Base-by-base conservation (phyloP, 2,888 invertebrate genomes). In the Dasypolia templi region DNA sequence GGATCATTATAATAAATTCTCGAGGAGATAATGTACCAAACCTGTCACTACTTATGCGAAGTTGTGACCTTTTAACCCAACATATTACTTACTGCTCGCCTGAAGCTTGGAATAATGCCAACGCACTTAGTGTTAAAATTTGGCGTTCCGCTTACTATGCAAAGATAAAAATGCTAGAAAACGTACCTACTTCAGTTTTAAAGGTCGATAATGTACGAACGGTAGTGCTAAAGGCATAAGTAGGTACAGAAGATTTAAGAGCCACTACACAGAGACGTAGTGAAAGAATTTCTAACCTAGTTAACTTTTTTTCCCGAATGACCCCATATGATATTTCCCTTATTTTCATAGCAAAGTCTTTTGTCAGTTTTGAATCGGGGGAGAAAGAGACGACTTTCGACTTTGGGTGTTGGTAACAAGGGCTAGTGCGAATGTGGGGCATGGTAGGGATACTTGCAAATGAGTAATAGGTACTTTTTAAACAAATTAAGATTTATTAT, bases 41-140 rank as follows among this genome's bases (percentile, higher is more conserved):
- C 79, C 76, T 79, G 83, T 66, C 82, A 79, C 74, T 79, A 83
- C 72, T 83, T 82, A 79, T 82, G 83, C 83, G 76, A 82, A 82
- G 62, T 76, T 69, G 71, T 83, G 79, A 83, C 79, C 83, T 82
- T 79, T 82, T 83, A 72, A 79, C 62, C 69, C 76, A 72, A 82
- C 71, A 72, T 79, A 82, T 82, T 83, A 82, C 82, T 83, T 83
- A 83, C 83, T 76, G 72, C 72, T 72, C 46, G 83, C 76, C 66
- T 69, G 66, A 70, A 83, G 39, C 69, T 82, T 83, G 82, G 82
- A 79, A 76, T 70, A 59, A 75, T 76, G 82, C 82, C 82, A 82
- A 82, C 80, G 83, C 82, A 82, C 82, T 82, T 83, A 82, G 82
- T 82, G 82, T 82, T 83, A 83, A 82, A 82, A 82, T 82, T 82